Evolutionary conservation across 2,888 invertebrate genomes (phyloP), one percentile per base, ranked within the genome.

Genomic region (Diadromus collaris): DNA sequence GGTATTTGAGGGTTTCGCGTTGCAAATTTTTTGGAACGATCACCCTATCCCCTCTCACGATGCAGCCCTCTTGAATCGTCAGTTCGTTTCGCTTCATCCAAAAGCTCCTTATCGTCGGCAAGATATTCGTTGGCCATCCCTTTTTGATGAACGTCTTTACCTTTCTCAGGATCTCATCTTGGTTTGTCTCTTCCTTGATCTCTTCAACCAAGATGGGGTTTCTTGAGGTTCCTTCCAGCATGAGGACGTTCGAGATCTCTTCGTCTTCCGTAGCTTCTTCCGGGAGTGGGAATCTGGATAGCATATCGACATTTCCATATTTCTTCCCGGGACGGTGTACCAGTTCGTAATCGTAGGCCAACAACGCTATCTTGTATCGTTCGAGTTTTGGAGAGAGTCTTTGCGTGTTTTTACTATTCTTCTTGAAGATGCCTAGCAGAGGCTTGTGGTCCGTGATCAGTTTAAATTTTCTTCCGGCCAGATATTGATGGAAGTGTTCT

Each of bases 201-300:
- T 32, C 32, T 32, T 32, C 6, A 5, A 32, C 32, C 32, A 7
- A 32, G 2, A 32, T 32, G 32, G 6, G 32, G 6, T 2, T 32
- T 32, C 32, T 32, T 32, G 32, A 32, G 4, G 32, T 32, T 32
- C 32, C 32, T 32, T 32, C 32, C 32, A 32, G 6, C 32, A 32
- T 32, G 4, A 32, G 6, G 7, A 32, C 32, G 32, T 32, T 32
- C 32, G 24, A 34, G 32, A 65, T 38, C 24, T 69, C 48, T 24
- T 70, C 71, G 7, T 76, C 65, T 6, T 73, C 70, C 19, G 44
- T 61, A 19, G 27, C 63, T 38, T 63, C 19, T 54, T 76, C 76
- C 29, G 24, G 21, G 3, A 72, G 51, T 10, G 71, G 76, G 7
- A 76, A 72, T 34, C 76, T 54, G n/a, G 76, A 76, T 54, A 76